Evolutionary conservation across 1,140 invertebrate species (phyloP).

Genomic region (Drosophila cardini): DNA sequence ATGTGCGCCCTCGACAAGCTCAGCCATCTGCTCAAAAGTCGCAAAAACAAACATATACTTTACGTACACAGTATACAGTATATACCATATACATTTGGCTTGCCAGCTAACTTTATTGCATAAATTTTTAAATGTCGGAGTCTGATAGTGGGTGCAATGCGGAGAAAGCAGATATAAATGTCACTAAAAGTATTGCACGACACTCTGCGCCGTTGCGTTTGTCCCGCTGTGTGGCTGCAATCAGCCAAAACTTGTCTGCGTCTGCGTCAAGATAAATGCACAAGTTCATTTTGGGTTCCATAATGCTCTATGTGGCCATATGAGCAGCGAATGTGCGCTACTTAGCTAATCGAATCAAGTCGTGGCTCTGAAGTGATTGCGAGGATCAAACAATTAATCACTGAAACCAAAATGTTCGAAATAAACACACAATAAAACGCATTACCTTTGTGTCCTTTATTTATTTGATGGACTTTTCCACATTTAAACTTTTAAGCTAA

Average conservation of each 20-base stretch:
- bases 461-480: too few species aligned
- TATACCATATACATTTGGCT: constrained; percentile 22
- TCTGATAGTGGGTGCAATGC: not conserved
- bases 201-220: constrained; percentile 41
- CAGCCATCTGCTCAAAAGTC: constrained; percentile 49
- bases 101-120: constrained; percentile 72
- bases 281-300: constrained; percentile 76
- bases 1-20: constrained; percentile 30
- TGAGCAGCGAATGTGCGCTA: constrained; percentile 21
- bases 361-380: not conserved
- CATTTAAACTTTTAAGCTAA: too few species aligned
- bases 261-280: constrained; percentile 78
- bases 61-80: constrained; percentile 22
- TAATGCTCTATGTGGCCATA: constrained; percentile 37
- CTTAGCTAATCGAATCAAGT: constrained; percentile 40
- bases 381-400: constrained; percentile 1
- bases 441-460: too few species aligned
- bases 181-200: constrained; percentile 76
- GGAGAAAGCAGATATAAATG: constrained; percentile 68
- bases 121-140: constrained; percentile 75
- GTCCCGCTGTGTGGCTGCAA: constrained; percentile 54
- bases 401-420: not conserved
- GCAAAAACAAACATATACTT: constrained; percentile 12
- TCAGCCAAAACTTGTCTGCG: constrained; percentile 61
- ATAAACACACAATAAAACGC: too few species aligned